Evolutionary conservation across 2,113 vertebrate species (phyloP).

Genomic region (Platichthys stellatus): DNA sequence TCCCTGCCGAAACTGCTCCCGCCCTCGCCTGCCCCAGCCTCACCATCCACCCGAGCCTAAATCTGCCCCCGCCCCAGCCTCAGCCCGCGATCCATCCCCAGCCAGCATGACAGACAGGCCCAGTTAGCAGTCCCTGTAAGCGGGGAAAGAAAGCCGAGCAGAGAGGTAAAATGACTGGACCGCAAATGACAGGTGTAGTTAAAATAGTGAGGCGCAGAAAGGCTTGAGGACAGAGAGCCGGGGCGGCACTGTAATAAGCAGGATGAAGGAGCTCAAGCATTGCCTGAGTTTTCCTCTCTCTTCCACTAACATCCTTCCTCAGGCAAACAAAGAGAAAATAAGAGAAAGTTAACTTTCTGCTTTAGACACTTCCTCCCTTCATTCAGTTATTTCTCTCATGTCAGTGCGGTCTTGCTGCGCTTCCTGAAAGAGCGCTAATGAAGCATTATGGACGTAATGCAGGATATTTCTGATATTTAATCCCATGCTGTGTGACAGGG

Average conservation of each 20-base stretch:
- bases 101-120: slow-evolving; percentile 81
- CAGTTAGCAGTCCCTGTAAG: slow-evolving; percentile 81
- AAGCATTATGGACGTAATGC: slow-evolving; percentile 50
- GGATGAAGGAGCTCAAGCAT: slow-evolving; percentile 78
- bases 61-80: slow-evolving; percentile 60
- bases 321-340: slow-evolving; percentile 74
- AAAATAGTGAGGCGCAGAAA: slow-evolving; percentile 81
- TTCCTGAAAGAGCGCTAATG: slow-evolving; percentile 41
- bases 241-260: slow-evolving; percentile 75
- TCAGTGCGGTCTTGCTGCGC: slow-evolving; percentile 9
- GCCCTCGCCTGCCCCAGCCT: slow-evolving; percentile 54
- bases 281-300: slow-evolving; percentile 72
- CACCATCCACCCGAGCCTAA: slow-evolving; percentile 64
- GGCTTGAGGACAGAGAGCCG: slow-evolving; percentile 78
- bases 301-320: slow-evolving; percentile 75
- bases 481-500: slow-evolving; percentile 43
- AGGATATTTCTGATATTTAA: slow-evolving; percentile 42
- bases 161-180: slow-evolving; percentile 82
- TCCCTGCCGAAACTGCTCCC: slow-evolving; percentile 55
- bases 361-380: slow-evolving; percentile 51
- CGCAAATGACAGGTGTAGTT: slow-evolving; percentile 86
- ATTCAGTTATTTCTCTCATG: slow-evolving; percentile 49
- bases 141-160: slow-evolving; percentile 71
- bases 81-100: slow-evolving; percentile 56
- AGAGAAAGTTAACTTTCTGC: slow-evolving; percentile 76